A percentile compares a stretch with the other conserved stretches of the same genome.
Evolutionary conservation across 2,113 vertebrate species (phyloP).

Genomic region (Oenanthe oenanthe): DNA sequence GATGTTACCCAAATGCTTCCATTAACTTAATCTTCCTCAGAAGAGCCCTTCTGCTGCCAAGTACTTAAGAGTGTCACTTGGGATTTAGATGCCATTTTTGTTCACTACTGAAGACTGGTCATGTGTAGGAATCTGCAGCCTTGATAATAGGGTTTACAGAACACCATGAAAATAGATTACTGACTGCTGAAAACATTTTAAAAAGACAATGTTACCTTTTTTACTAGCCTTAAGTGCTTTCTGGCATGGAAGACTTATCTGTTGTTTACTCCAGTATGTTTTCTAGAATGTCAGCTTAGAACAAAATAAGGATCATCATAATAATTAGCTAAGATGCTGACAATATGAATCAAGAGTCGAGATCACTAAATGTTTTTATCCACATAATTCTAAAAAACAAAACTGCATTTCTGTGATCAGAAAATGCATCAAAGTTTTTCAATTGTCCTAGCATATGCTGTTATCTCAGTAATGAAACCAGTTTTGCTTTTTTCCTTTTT

Average conservation of each 20-base stretch:
- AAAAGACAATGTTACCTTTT: slow-evolving; percentile 47
- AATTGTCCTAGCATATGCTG: slow-evolving; percentile 52
- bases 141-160: slow-evolving; percentile 66
- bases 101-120: slow-evolving; percentile 63
- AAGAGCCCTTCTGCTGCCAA: slow-evolving; percentile 73
- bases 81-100: slow-evolving; percentile 73
- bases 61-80: slow-evolving; percentile 71
- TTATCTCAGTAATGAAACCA: slow-evolving; percentile 49
- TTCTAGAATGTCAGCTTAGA: background rate
- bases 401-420: background rate
- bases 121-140: slow-evolving; percentile 69
- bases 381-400: background rate
- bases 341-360: background rate
- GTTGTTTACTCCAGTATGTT: background rate
- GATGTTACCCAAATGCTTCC: slow-evolving; percentile 74
- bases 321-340: background rate
- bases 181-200: slow-evolving; percentile 26
- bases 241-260: background rate
- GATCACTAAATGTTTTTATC: background rate
- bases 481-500: slow-evolving; percentile 49
- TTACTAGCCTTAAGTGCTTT: slow-evolving; percentile 22
- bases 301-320: background rate
- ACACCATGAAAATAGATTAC: slow-evolving; percentile 61
- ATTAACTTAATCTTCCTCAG: slow-evolving; percentile 78
- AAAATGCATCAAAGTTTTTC: slow-evolving; percentile 25